These are phyloP conservation scores for Frankliniella intonsa DNA, from an alignment of 2,888 invertebrate species.

Conservation along the genomic window DNA sequence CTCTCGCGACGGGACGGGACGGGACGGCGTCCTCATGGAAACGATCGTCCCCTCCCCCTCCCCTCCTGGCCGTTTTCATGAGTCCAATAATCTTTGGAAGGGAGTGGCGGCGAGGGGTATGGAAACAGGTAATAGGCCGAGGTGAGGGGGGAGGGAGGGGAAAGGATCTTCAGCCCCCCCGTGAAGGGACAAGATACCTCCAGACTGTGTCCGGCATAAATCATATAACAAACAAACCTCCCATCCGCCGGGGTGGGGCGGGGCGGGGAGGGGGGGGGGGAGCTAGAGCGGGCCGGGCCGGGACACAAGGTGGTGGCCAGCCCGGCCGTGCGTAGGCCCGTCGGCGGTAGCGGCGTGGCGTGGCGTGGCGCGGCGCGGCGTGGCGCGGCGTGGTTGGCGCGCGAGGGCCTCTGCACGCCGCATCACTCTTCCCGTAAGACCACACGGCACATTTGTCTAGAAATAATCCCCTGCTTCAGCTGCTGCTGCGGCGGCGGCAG, in stretches of 20 bases:
- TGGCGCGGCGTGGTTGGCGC: too few species aligned
- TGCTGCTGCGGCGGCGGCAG: too few species aligned
- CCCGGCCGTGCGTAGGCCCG: not conserved
- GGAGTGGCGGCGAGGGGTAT: not conserved
- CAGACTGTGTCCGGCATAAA: conserved; percentile 36
- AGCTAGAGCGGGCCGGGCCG: not conserved
- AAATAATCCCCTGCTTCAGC: too few species aligned
- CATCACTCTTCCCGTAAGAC: too few species aligned
- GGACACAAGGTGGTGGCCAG: too few species aligned
- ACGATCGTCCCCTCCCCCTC: not conserved
- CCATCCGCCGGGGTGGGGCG: not conserved
- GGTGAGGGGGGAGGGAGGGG: conserved; percentile 27
- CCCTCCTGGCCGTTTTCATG: not conserved
- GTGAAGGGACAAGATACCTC: conserved; percentile 38
- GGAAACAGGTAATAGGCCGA: not conserved
- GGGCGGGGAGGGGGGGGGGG: not conserved
- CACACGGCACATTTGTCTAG: too few species aligned
- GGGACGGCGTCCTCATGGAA: not conserved
- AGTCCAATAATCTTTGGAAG: not conserved
- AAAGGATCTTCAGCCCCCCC: conserved; percentile 2
- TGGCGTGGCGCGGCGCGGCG: too few species aligned
- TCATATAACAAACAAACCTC: conserved; percentile 4
- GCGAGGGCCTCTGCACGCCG: too few species aligned
- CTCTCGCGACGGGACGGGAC: not conserved
- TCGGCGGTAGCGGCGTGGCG: too few species aligned